These are phyloP conservation scores for Actinia equina DNA, from an alignment of 64 coral and sea anemone genomes.

Conservation along the genomic window DNA sequence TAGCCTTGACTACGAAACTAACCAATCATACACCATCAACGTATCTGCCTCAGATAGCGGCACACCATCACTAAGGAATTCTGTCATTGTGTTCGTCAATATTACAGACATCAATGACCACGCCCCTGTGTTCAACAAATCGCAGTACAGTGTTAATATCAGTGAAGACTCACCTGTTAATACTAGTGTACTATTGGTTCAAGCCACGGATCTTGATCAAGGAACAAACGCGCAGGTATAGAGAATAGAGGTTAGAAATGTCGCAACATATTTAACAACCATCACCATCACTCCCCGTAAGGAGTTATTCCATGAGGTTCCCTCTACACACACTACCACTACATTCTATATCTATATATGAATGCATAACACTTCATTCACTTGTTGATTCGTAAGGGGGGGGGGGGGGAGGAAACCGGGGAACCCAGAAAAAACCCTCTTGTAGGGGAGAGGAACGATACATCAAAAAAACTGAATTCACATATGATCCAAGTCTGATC, in stretches of 20 bases:
- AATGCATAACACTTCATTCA: too few relatives aligned
- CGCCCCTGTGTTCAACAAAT: slow-evolving; percentile 49
- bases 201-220: slow-evolving; percentile 55
- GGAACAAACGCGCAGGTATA: slow-evolving; percentile 35
- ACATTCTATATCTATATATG: too few relatives aligned
- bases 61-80: background rate
- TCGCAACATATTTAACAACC: too few relatives aligned
- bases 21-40: slow-evolving; percentile 58
- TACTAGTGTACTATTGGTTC: background rate
- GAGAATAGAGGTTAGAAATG: background rate
- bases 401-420: too few relatives aligned
- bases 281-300: too few relatives aligned
- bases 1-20: slow-evolving; percentile 66
- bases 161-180: background rate
- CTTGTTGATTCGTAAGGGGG: too few relatives aligned
- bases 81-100: slow-evolving; percentile 21
- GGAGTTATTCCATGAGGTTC: too few relatives aligned
- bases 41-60: slow-evolving; percentile 30
- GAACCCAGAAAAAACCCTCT: too few relatives aligned
- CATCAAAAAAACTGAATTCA: too few relatives aligned
- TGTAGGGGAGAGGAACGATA: too few relatives aligned
- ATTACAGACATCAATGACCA: slow-evolving; percentile 69
- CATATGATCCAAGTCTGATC: too few relatives aligned
- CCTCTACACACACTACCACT: too few relatives aligned
- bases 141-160: background rate